phyloP scores from a whole-genome alignment of 2,797 vertebrate species.

The Malurus splendens region DNA sequence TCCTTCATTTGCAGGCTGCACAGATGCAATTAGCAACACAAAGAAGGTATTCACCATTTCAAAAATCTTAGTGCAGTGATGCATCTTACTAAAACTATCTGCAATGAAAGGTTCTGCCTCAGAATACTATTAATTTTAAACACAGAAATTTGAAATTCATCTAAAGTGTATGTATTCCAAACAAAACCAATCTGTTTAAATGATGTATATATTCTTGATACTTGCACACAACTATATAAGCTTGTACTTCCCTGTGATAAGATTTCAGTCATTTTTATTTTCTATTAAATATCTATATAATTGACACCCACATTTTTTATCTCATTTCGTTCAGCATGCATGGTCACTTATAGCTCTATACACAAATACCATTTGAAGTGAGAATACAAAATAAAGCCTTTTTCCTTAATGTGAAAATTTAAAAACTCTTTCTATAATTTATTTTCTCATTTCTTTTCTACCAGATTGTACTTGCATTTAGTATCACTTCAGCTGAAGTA shows the following conservation, averaged over 20 bases:
- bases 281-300: conserved; percentile 17
- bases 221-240: neutral
- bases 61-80: conserved; percentile 19
- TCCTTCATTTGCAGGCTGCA: conserved; percentile 33
- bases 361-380: neutral
- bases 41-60: conserved; percentile 21
- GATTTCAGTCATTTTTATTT: conserved; percentile 30
- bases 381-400: conserved; percentile 30
- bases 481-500: conserved; percentile 25
- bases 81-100: conserved; percentile 21
- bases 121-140: conserved; percentile 12
- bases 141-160: neutral
- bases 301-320: neutral
- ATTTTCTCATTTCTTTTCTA: conserved; percentile 1
- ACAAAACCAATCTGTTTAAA: neutral
- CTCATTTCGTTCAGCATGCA: neutral
- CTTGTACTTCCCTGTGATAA: neutral
- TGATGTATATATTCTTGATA: neutral
- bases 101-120: neutral
- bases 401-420: conserved; percentile 19
- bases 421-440: conserved; percentile 16
- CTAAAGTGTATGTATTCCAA: neutral
- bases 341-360: neutral
- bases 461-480: conserved; percentile 23
- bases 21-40: conserved; percentile 50